These are phyloP conservation scores for Diaprepes abbreviatus DNA, from an alignment of 2,888 invertebrate species.

Conservation along the genomic window DNA sequence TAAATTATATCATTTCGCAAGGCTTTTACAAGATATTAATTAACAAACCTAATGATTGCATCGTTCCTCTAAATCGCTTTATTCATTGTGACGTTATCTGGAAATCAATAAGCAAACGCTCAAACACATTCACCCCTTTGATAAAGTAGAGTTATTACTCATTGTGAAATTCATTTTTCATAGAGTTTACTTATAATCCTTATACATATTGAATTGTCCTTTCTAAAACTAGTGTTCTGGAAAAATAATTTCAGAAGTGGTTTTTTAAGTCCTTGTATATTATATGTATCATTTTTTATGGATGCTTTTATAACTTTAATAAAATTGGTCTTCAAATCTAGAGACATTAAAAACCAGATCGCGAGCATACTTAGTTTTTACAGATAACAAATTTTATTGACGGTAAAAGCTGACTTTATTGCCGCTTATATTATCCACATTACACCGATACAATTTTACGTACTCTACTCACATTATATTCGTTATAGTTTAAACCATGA, in stretches of 20 bases:
- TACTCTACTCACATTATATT: constrained; percentile 3
- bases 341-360: constrained; percentile 32
- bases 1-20: too few species aligned
- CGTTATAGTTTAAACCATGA: not conserved
- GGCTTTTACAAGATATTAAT: too few species aligned
- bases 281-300: constrained; percentile 20
- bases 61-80: too few species aligned
- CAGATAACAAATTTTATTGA: constrained; percentile 31
- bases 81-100: too few species aligned
- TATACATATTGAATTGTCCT: not conserved
- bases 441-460: constrained; percentile 29
- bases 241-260: constrained; percentile 6
- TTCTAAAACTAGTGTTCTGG: not conserved
- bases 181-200: not conserved
- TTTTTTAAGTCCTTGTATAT: not conserved
- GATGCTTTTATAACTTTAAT: constrained; percentile 23
- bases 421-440: constrained; percentile 15
- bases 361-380: constrained; percentile 20
- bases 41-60: too few species aligned
- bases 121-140: not conserved
- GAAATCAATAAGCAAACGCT: too few species aligned
- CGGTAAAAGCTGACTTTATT: constrained; percentile 24
- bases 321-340: constrained; percentile 22
- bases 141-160: not conserved
- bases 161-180: not conserved